Conservation (phyloP, 2,113 vertebrate genomes). For the Herpetotheres cachinnans region DNA sequence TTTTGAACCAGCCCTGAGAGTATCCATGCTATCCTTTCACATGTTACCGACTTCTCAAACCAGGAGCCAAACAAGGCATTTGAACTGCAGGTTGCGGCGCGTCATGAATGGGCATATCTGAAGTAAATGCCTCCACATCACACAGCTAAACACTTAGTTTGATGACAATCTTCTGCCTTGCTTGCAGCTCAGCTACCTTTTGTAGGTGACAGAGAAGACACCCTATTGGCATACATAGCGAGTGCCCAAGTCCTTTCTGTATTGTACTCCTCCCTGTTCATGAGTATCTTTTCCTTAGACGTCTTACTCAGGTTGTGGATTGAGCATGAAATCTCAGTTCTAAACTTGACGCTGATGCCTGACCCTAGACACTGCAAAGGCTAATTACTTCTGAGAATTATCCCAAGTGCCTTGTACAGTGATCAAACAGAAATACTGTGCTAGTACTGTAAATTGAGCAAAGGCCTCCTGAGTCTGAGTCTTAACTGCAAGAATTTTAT, state of each 20-base stretch:
- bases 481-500: not conserved
- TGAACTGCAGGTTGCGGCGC: not conserved
- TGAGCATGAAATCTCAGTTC: not conserved
- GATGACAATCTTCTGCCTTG: not conserved
- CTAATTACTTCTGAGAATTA: slow-evolving; percentile 10
- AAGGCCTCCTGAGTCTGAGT: not conserved
- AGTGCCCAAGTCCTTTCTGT: not conserved
- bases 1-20: not conserved
- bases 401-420: not conserved
- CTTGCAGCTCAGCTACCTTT: not conserved
- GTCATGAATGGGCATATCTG: not conserved
- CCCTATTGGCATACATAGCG: not conserved
- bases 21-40: not conserved
- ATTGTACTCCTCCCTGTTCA: not conserved
- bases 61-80: not conserved
- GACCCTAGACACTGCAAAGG: not conserved
- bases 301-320: not conserved
- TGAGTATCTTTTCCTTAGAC: not conserved
- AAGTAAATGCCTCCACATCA: not conserved
- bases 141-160: not conserved
- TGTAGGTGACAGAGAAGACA: not conserved
- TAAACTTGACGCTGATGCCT: not conserved
- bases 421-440: not conserved
- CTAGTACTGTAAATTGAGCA: not conserved
- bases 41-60: not conserved